Evolutionary conservation across 2,888 invertebrate species (phyloP).

Genomic region (Gymnoscelis rufifasciata): DNA sequence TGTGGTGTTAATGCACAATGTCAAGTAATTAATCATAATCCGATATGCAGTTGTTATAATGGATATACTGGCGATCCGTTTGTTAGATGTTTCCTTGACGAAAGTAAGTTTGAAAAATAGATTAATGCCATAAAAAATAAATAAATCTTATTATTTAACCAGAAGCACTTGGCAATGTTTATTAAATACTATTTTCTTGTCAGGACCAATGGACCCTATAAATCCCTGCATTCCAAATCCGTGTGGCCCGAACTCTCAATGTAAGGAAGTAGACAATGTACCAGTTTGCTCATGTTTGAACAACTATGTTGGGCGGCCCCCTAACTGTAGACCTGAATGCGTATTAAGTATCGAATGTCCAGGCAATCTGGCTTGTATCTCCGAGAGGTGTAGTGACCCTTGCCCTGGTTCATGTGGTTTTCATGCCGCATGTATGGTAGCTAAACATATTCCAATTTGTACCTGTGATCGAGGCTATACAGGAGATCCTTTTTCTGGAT

Average conservation of each 20-base stretch:
- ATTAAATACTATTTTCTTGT: slow-evolving; percentile 6
- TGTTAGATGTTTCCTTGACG: slow-evolving; percentile 81
- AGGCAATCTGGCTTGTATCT: slow-evolving; percentile 84
- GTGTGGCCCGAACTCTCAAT: slow-evolving; percentile 88
- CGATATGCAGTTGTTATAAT: slow-evolving; percentile 85
- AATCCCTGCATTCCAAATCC: slow-evolving; percentile 85
- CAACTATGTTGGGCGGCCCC: slow-evolving; percentile 88
- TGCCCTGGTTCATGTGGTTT: slow-evolving; percentile 87
- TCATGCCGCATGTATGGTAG: slow-evolving; percentile 84
- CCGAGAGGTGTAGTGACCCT: slow-evolving; percentile 85
- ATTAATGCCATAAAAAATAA: slow-evolving; percentile 19
- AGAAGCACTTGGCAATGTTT: slow-evolving; percentile 1
- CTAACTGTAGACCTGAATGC: slow-evolving; percentile 88
- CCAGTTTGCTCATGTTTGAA: slow-evolving; percentile 87
- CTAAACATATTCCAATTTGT: slow-evolving; percentile 86
- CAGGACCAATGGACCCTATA: slow-evolving; percentile 55
- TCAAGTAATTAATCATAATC: slow-evolving; percentile 88
- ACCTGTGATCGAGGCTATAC: slow-evolving; percentile 84
- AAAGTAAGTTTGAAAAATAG: slow-evolving; percentile 74
- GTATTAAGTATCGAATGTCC: slow-evolving; percentile 86
- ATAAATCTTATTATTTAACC: too few species aligned
- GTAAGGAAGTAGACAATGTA: slow-evolving; percentile 82
- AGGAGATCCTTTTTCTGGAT: slow-evolving; percentile 89
- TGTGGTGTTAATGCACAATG: slow-evolving; percentile 89
- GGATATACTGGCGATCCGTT: slow-evolving; percentile 88